These are phyloP conservation scores for Nomada goodeniana DNA, from an alignment of 2,888 invertebrate species.

Conservation along the genomic window DNA sequence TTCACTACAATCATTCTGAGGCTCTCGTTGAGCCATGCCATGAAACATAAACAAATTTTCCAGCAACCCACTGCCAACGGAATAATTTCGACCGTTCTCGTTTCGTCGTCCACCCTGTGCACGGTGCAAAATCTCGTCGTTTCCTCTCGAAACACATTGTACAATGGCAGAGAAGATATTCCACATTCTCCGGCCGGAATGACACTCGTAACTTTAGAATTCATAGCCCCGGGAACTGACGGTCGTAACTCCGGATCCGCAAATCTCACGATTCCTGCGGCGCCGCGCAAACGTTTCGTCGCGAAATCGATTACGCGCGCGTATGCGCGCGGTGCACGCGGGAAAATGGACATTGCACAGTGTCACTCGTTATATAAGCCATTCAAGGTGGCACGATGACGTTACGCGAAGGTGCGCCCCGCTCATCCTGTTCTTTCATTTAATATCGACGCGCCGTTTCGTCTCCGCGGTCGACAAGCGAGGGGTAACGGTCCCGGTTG, in stretches of 20 bases:
- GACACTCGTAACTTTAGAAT: slow-evolving; percentile 8
- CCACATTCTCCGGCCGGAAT: background rate
- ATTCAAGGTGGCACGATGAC: slow-evolving; percentile 79
- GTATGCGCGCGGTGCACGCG: slow-evolving; percentile 27
- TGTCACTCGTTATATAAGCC: slow-evolving; percentile 76
- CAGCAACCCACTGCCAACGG: no score
- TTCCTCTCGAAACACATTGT: no score
- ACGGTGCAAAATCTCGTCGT: no score
- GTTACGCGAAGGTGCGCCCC: slow-evolving; percentile 77
- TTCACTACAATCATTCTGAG: no score
- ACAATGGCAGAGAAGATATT: background rate
- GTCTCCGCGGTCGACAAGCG: slow-evolving; percentile 35
- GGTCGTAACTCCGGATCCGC: background rate
- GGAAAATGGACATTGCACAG: slow-evolving; percentile 47
- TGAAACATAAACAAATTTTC: no score
- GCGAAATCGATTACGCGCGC: slow-evolving; percentile 9
- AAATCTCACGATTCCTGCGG: slow-evolving; percentile 15
- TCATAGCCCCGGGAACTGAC: slow-evolving; percentile 5
- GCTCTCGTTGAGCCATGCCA: no score
- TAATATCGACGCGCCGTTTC: slow-evolving; percentile 67
- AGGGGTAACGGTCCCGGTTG: slow-evolving; percentile 59
- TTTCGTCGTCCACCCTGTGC: no score
- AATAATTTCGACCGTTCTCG: no score
- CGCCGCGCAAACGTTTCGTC: background rate
- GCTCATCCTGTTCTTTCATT: slow-evolving; percentile 78